These are phyloP conservation scores for Mobula birostris DNA, from an alignment of 2,113 vertebrate species.

Conservation along the genomic window DNA sequence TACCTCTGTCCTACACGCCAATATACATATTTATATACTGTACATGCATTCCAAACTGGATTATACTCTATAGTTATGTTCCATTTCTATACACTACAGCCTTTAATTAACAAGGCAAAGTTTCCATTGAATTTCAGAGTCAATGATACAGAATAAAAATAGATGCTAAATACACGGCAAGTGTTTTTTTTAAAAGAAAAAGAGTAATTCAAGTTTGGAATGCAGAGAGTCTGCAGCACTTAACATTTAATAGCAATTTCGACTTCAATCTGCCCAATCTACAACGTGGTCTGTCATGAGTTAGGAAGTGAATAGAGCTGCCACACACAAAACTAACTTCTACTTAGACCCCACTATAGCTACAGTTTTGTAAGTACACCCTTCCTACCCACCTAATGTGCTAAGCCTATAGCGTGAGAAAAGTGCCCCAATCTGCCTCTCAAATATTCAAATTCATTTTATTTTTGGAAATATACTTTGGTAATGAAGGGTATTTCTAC, in stretches of 20 bases:
- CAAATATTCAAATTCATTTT: too few relatives aligned
- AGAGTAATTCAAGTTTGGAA: too few relatives aligned
- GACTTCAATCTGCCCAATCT: neutral
- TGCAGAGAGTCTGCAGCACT: too few relatives aligned
- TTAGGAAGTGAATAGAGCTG: neutral
- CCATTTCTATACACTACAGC: neutral
- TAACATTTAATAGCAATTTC: neutral
- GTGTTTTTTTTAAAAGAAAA: neutral
- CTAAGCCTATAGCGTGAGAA: neutral
- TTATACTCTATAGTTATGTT: neutral
- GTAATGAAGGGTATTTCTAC: neutral
- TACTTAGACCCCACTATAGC: neutral
- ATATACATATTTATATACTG: neutral
- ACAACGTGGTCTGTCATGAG: neutral
- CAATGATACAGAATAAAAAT: neutral
- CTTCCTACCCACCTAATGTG: neutral
- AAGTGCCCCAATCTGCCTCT: neutral
- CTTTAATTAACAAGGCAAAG: neutral
- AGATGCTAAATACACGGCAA: neutral
- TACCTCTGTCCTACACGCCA: neutral
- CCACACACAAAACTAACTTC: neutral
- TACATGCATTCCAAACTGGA: neutral
- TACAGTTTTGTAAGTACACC: neutral
- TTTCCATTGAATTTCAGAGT: too few relatives aligned
- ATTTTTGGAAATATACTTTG: too few relatives aligned